Base-by-base conservation (phyloP, 2,113 vertebrate species). In the Rhinopomastus cyanomelas region DNA sequence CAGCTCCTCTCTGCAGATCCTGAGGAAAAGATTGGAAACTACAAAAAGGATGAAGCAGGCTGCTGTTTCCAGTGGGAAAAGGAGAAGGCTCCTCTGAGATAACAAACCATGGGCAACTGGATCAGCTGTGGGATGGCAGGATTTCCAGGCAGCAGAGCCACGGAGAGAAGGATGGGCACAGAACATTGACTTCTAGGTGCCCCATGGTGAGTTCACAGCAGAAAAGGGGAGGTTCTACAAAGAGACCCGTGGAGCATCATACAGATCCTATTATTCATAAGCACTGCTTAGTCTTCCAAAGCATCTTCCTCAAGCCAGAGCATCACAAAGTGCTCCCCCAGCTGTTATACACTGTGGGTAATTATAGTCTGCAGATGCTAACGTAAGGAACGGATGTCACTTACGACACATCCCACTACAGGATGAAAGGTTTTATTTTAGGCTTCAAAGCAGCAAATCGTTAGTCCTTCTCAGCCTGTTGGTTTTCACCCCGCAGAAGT, bases 301-400 rank as follows among this genome's bases (percentile, higher is more conserved):
- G 64, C 74, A 85, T 80, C n/a, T n/a, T 82, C 83, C 57, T 76
- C 81, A 78, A 55, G 42, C 67, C 78, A 72, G 66, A 82, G 60
- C 84, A 80, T 93, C 76, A 65, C 68, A 49, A 76, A 61, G 16
- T 60, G 46, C 69, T 84, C 65, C 74, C 49, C 66, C 78, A 92
- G 91, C 84, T 81, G 84, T 79, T 95, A 25, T 26, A 73, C 51
- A 89, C 75, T 75, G 74, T 88, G 93, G 82, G 65, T 96, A 94
- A 94, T 89, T 94, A 83, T n/a, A 74, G 69, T 66, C 87, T 92
- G 72, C 75, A 87, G 87, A 90, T 74, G 81, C 69, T 92, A 93
- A 86, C 34, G 85, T 87, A 81, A 80, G 86, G 90, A 83, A 81
- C 4, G 34, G 77, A 59, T 91, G 84, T 94, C 79, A 88, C 64